phyloP scores from a whole-genome alignment of 2,888 invertebrate genomes.

The Leptinotarsa tumamoca region DNA sequence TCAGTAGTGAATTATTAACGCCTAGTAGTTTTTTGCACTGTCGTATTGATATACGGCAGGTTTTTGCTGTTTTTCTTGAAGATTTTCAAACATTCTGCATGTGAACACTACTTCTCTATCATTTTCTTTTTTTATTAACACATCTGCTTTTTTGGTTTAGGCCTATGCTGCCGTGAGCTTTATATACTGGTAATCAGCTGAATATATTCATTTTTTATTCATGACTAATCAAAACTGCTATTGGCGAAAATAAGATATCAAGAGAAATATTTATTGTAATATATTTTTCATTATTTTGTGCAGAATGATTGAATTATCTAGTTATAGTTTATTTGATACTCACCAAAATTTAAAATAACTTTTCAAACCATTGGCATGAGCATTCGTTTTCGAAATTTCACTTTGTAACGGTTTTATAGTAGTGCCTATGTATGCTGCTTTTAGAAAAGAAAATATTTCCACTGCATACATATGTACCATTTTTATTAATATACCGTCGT shows the following conservation, averaged over 20 bases:
- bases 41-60: constrained; percentile 28
- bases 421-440: constrained; percentile 63
- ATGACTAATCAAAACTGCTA: constrained; percentile 45
- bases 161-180: constrained; percentile 60
- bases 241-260: constrained; percentile 35
- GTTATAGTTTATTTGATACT: constrained; percentile 39
- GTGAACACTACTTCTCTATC: constrained; percentile 54
- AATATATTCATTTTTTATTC: constrained; percentile 19
- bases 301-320: constrained; percentile 64
- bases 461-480: constrained; percentile 59
- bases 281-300: constrained; percentile 48
- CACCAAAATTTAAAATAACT: constrained; percentile 42
- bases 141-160: constrained; percentile 59
- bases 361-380: constrained; percentile 58
- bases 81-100: constrained; percentile 68
- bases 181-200: constrained; percentile 47
- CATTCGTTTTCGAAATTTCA: constrained; percentile 52
- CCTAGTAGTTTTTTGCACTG: constrained; percentile 50
- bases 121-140: constrained; percentile 61
- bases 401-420: constrained; percentile 51
- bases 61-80: constrained; percentile 49
- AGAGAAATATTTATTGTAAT: constrained; percentile 25
- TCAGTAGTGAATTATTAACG: constrained; percentile 40
- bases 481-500: constrained; percentile 40
- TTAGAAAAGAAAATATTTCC: constrained; percentile 40